Evolutionary conservation across 2,797 vertebrate species (phyloP), one percentile per base, ranked within the genome.

Genomic region (Muscicapa striata): DNA sequence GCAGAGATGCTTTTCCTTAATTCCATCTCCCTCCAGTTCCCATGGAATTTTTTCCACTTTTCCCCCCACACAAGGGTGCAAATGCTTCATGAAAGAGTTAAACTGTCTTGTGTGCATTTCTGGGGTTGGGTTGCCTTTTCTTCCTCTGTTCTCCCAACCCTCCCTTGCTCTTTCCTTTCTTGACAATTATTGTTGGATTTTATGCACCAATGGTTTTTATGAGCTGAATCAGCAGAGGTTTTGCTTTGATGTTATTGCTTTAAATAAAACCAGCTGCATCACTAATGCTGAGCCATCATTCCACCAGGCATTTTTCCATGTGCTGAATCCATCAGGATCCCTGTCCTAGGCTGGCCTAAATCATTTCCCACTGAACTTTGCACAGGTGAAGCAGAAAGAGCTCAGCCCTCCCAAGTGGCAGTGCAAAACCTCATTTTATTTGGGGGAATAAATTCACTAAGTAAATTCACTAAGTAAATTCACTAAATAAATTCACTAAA

Each of bases 221-320:
- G 69, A 94, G 94, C 93, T 95, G 95, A 87, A 95, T 95, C 94
- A 96, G 96, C 93, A 94, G 84, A 89, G 24, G n/a, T 89, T 94
- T 93, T 83, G 95, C 94, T 97, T 97, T 95, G 90, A 95, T 92
- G 94, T 96, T 90, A 78, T 38, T 52, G 91, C 87, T 89, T 96
- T 51, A 61, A 97, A 97, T 96, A 93, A 96, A 96, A 86, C 94
- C 91, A 91, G 84, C 82, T 96, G 96, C 94, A 96, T 76, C 84
- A 45, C 84, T 77, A 11, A 70, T 82, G 86, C 54, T 2, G 79
- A 81, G 84, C 94, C 93, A 80, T 94, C 45, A 3, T 87, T 84
- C 3, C 43, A 49, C 9, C 92, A 89, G 94, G 88, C 52, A 9
- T 22, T 87, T 87, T 67, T 63, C 77, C 74, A 63, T 5, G 26